phyloP scores from a whole-genome alignment of 1,140 invertebrate genomes.

The Archegozetes longisetosus region DNA sequence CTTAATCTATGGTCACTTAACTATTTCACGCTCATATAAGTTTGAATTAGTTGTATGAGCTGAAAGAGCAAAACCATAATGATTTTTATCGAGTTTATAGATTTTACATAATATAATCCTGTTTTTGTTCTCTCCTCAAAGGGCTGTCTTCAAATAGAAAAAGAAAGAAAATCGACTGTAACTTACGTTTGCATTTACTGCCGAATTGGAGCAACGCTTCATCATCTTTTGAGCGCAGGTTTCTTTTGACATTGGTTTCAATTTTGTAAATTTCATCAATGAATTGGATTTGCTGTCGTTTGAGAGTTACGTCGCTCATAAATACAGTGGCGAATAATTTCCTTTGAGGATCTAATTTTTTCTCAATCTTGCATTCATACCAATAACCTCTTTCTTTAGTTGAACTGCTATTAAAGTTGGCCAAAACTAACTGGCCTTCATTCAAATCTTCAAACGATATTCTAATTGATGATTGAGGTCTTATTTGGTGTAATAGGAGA shows the following conservation, averaged over 20 bases:
- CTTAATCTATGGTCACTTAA: too few relatives aligned
- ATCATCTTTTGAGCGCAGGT: constrained; percentile 25
- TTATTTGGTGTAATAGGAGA: constrained; percentile 31
- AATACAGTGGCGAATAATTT: constrained; percentile 29
- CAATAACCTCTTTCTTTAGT: constrained; percentile 50
- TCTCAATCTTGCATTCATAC: constrained; percentile 43
- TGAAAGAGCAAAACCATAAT: too few relatives aligned
- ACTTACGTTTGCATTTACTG: constrained; percentile 10
- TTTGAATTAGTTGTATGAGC: too few relatives aligned
- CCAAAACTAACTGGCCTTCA: constrained; percentile 45
- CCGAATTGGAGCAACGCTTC: constrained; percentile 17
- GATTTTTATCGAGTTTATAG: too few relatives aligned
- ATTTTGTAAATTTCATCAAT: constrained; percentile 44
- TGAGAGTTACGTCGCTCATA: constrained; percentile 31
- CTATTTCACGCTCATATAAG: too few relatives aligned
- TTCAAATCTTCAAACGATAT: constrained; percentile 40
- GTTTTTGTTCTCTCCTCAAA: too few relatives aligned
- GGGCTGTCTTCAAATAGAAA: too few relatives aligned
- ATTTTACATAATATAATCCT: too few relatives aligned
- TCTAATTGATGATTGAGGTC: constrained; percentile 44
- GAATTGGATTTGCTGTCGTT: constrained; percentile 40
- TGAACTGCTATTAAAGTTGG: constrained; percentile 58
- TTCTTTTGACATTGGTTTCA: constrained; percentile 35
- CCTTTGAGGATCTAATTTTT: constrained; percentile 27
- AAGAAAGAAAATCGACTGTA: too few relatives aligned